These are phyloP conservation scores for Frankliniella intonsa DNA, from an alignment of 2,888 invertebrate genomes.

Conservation along the genomic window DNA sequence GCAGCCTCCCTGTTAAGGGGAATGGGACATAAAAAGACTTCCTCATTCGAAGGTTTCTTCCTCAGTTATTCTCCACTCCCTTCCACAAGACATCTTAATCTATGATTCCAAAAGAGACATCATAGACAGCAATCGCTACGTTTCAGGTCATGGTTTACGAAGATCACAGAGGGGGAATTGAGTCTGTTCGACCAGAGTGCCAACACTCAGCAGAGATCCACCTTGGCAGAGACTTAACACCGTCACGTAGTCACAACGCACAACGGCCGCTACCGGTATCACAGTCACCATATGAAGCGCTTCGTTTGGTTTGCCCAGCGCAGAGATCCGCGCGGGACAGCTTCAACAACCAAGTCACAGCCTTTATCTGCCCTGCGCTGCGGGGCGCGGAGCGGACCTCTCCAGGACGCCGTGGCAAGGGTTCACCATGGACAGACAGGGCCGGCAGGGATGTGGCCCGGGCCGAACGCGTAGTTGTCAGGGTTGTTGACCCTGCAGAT, in stretches of 20 bases:
- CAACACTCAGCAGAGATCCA: not conserved
- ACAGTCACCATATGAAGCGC: constrained; percentile 17
- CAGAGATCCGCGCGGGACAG: not conserved
- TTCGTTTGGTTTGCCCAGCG: not conserved
- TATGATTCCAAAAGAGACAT: too few species aligned
- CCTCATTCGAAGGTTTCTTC: too few species aligned
- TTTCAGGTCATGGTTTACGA: constrained; percentile 7
- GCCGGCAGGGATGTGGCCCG: not conserved
- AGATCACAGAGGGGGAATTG: not conserved
- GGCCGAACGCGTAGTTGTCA: constrained; percentile 15
- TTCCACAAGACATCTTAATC: too few species aligned
- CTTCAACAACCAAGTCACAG: not conserved
- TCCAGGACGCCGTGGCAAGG: not conserved
- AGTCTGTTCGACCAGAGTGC: not conserved
- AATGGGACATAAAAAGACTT: too few species aligned
- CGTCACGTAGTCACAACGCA: too few species aligned
- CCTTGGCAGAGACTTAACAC: too few species aligned
- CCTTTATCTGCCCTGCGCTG: not conserved
- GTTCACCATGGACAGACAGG: not conserved
- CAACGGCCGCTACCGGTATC: not conserved
- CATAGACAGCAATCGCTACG: too few species aligned
- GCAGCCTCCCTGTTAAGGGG: too few species aligned
- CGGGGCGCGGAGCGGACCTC: not conserved
- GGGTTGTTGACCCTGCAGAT: constrained; percentile 24
- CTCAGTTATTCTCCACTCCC: too few species aligned